phyloP scores from a whole-genome alignment of 2,113 vertebrate species.

The Arenaria interpres region DNA sequence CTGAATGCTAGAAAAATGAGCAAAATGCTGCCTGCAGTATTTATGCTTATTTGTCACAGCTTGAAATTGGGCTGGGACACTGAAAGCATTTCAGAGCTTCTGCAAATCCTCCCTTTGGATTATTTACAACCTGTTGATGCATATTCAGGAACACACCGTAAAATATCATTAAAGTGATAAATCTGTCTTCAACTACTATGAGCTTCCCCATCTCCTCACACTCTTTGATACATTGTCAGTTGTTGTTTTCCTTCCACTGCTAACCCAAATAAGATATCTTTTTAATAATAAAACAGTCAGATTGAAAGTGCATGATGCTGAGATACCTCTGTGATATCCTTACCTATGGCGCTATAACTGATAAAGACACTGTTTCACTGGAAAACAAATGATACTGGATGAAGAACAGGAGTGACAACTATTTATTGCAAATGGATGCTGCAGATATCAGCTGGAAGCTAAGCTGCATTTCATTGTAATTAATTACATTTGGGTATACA shows the following conservation, averaged over 20 bases:
- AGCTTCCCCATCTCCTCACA: not conserved
- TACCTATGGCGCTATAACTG: not conserved
- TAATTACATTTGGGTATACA: not conserved
- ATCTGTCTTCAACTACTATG: not conserved
- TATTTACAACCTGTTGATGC: slow-evolving; percentile 44
- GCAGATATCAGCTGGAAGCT: not conserved
- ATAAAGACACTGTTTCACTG: not conserved
- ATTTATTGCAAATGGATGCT: not conserved
- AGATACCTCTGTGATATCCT: not conserved
- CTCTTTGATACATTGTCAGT: not conserved
- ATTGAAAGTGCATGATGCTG: not conserved
- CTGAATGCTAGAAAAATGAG: not conserved
- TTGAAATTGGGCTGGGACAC: slow-evolving; percentile 25
- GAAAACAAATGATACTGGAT: not conserved
- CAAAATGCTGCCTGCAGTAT: not conserved
- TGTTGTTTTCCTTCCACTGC: not conserved
- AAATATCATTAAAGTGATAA: slow-evolving; percentile 24
- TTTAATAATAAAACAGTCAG: not conserved
- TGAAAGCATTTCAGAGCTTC: not conserved
- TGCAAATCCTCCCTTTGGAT: slow-evolving; percentile 23
- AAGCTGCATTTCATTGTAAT: not conserved
- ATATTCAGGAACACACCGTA: not conserved
- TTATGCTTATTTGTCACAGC: slow-evolving; percentile 13
- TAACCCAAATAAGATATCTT: not conserved
- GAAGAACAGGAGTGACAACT: not conserved